Conservation (phyloP, 2,113 vertebrate genomes). For the Stomatorhinus ivindoensis region DNA sequence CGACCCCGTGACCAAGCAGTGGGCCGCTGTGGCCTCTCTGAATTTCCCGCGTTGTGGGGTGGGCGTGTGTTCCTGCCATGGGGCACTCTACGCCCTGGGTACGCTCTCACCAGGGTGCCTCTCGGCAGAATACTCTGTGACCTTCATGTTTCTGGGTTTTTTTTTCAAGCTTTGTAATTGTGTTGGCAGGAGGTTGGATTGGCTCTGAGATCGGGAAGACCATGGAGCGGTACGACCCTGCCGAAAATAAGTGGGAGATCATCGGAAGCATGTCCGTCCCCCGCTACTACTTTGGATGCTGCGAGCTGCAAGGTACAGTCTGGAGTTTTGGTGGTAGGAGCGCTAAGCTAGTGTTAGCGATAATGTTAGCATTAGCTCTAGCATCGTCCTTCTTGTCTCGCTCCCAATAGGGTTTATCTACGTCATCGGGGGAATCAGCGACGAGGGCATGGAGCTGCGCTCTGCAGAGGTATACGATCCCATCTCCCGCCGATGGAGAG, state of each 20-base stretch:
- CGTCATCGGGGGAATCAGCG: constrained; percentile 84
- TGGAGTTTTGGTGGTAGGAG: not conserved
- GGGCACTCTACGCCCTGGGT: constrained; percentile 92
- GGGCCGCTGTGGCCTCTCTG: constrained; percentile 86
- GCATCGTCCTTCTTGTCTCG: not conserved
- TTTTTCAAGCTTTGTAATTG: not conserved
- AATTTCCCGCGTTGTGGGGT: constrained; percentile 89
- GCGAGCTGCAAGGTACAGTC: constrained; percentile 83
- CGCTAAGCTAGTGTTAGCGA: not conserved
- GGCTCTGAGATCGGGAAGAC: constrained; percentile 94
- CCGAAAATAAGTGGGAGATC: constrained; percentile 90
- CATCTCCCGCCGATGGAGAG: constrained; percentile 80
- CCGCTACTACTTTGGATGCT: constrained; percentile 91
- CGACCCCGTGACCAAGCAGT: constrained; percentile 91
- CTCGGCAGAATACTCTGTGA: not conserved
- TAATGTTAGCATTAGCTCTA: not conserved
- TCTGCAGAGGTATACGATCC: constrained; percentile 88
- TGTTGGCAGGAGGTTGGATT: constrained; percentile 80
- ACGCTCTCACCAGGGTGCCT: constrained; percentile 20
- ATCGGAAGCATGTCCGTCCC: constrained; percentile 85
- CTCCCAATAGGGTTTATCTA: constrained; percentile 81
- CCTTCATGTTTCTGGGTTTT: not conserved
- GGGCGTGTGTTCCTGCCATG: constrained; percentile 83
- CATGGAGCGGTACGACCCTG: constrained; percentile 91
- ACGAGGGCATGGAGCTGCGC: constrained; percentile 80